These are phyloP conservation scores for Hedya salicella DNA, from an alignment of 2,888 invertebrate genomes.

Conservation along the genomic window DNA sequence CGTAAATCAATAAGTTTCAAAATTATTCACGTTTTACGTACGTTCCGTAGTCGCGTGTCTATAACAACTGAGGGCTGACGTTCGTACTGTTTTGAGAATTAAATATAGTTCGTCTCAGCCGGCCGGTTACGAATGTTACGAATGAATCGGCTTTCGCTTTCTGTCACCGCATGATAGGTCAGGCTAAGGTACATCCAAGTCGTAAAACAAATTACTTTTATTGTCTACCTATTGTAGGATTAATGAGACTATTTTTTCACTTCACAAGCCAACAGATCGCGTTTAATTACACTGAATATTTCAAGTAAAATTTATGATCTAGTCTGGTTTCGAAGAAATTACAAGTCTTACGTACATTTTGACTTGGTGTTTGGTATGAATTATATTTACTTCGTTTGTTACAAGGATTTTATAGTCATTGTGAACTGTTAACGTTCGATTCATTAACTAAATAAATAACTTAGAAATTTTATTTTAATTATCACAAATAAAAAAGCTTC, in stretches of 20 bases:
- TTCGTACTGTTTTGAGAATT: slow-evolving; percentile 69
- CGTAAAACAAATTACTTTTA: slow-evolving; percentile 2
- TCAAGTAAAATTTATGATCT: background rate
- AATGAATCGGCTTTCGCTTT: slow-evolving; percentile 54
- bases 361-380: too few relatives aligned
- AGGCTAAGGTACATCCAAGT: slow-evolving; percentile 28
- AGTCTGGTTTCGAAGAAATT: background rate
- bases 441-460: too few relatives aligned
- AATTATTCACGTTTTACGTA: slow-evolving; percentile 61
- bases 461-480: too few relatives aligned
- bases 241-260: background rate
- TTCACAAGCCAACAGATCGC: background rate
- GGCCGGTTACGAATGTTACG: slow-evolving; percentile 56
- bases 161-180: slow-evolving; percentile 39
- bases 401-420: too few relatives aligned
- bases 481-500: too few relatives aligned
- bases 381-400: too few relatives aligned
- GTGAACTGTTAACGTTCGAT: too few relatives aligned
- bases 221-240: background rate
- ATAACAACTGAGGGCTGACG: slow-evolving; percentile 77
- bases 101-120: slow-evolving; percentile 70
- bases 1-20: slow-evolving; percentile 70
- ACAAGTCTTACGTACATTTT: too few relatives aligned
- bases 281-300: background rate
- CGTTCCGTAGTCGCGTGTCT: slow-evolving; percentile 73